phyloP scores from a whole-genome alignment of 2,113 vertebrate species.

The Guaruba guarouba region DNA sequence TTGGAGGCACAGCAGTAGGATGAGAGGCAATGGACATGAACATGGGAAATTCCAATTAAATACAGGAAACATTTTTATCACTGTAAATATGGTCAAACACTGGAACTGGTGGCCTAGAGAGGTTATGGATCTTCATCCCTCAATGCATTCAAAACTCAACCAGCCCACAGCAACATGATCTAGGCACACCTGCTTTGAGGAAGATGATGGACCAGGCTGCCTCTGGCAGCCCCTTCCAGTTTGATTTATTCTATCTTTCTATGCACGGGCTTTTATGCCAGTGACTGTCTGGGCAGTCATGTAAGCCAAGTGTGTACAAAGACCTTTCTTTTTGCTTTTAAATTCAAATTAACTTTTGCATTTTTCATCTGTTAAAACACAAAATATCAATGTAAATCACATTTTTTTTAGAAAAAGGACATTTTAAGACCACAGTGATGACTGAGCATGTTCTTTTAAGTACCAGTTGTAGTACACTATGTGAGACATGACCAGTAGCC shows the following conservation, averaged over 20 bases:
- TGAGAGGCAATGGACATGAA: neutral
- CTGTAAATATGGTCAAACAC: neutral
- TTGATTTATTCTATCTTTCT: neutral
- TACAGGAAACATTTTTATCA: neutral
- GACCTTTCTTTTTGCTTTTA: neutral
- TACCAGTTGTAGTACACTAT: neutral
- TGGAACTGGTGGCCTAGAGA: neutral
- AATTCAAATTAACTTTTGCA: neutral
- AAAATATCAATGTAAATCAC: neutral
- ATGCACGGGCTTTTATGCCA: neutral
- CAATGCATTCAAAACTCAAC: neutral
- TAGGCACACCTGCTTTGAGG: neutral
- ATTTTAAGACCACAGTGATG: neutral
- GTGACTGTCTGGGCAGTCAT: neutral
- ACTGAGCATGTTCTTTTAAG: neutral
- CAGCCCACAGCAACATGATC: neutral
- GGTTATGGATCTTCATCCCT: neutral
- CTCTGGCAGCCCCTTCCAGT: neutral
- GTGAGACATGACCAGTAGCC: neutral
- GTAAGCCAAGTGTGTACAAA: neutral
- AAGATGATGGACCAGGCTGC: neutral
- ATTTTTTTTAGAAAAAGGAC: neutral
- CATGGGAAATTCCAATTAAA: neutral
- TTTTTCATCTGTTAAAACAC: neutral
- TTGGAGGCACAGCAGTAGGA: neutral